phyloP scores from a whole-genome alignment of 2,797 vertebrate genomes.

The Sebastes taczanowskii region DNA sequence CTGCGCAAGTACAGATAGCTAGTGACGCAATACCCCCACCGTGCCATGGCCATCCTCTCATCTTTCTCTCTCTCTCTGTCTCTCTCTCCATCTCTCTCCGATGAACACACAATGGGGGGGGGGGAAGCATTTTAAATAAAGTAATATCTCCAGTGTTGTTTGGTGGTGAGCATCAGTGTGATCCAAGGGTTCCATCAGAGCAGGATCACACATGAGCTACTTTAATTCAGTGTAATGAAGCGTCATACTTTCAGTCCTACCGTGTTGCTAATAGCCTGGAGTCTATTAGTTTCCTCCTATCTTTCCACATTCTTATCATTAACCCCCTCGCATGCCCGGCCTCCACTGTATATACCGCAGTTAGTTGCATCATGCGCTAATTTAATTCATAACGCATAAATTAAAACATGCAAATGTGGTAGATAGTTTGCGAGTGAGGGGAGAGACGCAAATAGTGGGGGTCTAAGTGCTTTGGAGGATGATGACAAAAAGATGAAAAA shows the following conservation, averaged over 20 bases:
- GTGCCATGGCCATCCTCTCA: conserved; percentile 23
- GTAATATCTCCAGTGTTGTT: conserved; percentile 29
- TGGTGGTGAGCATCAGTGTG: conserved; percentile 17
- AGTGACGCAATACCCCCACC: conserved; percentile 65
- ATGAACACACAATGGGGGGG: background rate
- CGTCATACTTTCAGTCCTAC: conserved; percentile 57
- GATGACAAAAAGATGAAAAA: conserved; percentile 69
- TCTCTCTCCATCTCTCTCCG: background rate
- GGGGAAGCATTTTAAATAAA: conserved; percentile 22
- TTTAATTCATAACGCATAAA: conserved; percentile 70
- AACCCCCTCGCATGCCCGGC: conserved; percentile 63
- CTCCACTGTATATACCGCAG: conserved; percentile 40
- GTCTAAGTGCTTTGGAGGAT: conserved; percentile 53
- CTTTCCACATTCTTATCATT: conserved; percentile 68
- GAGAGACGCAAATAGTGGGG: conserved; percentile 30
- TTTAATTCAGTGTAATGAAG: conserved; percentile 68
- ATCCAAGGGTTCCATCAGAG: conserved; percentile 34
- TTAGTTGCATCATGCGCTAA: conserved; percentile 73
- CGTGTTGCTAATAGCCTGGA: conserved; percentile 69
- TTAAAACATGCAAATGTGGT: conserved; percentile 67
- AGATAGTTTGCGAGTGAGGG: conserved; percentile 5
- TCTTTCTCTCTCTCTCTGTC: background rate
- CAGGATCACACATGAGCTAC: conserved; percentile 56
- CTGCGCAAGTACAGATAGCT: conserved; percentile 63
- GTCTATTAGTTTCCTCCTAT: conserved; percentile 67